phyloP scores from a whole-genome alignment of 1,140 invertebrate genomes.

The Spodoptera litura region DNA sequence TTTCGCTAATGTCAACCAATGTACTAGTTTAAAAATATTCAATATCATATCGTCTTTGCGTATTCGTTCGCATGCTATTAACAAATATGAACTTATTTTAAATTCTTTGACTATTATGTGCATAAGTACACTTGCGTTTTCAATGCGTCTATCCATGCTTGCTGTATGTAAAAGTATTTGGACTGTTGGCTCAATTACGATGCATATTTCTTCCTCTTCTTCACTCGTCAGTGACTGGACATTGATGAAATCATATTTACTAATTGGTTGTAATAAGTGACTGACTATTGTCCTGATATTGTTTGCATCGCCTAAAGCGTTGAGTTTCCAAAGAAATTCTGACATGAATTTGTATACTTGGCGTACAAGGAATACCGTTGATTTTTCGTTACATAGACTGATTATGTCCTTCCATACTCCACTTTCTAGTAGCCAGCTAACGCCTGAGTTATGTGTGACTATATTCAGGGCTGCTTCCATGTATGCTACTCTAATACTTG shows the following conservation, averaged over 20 bases:
- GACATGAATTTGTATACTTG: conserved; percentile 76
- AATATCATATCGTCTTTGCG: conserved; percentile 64
- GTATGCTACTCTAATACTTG: conserved; percentile 74
- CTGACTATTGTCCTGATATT: conserved; percentile 65
- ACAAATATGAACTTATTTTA: conserved; percentile 61
- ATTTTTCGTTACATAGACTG: conserved; percentile 65
- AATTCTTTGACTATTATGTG: conserved; percentile 63
- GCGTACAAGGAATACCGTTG: conserved; percentile 76
- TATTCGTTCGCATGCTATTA: conserved; percentile 64
- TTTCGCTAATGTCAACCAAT: conserved; percentile 67
- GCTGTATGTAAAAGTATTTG: conserved; percentile 69
- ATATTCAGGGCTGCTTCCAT: conserved; percentile 73
- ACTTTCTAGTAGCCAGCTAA: conserved; percentile 71
- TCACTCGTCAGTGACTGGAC: conserved; percentile 67
- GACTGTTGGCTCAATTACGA: conserved; percentile 69
- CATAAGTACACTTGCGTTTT: conserved; percentile 58
- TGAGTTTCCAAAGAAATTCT: conserved; percentile 74
- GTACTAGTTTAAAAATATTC: conserved; percentile 65
- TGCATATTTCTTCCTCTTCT: conserved; percentile 67
- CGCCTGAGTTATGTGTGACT: conserved; percentile 69
- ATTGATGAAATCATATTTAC: conserved; percentile 63
- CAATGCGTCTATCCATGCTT: conserved; percentile 60
- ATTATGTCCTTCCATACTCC: conserved; percentile 76
- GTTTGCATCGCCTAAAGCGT: conserved; percentile 60
- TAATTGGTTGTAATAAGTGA: conserved; percentile 64